phyloP scores from a whole-genome alignment of 2,113 vertebrate genomes.

The Gobius niger region DNA sequence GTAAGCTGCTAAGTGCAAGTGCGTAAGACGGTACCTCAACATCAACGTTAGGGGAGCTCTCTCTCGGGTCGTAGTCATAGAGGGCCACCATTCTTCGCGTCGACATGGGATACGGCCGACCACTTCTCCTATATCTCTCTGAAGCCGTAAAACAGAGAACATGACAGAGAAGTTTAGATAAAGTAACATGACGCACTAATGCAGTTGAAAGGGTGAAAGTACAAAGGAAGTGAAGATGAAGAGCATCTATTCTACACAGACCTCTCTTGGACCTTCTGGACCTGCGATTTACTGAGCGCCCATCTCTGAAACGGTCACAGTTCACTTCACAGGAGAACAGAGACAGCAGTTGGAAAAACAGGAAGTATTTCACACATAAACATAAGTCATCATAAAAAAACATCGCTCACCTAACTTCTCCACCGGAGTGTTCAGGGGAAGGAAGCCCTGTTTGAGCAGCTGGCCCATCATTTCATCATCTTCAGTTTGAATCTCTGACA shows the following conservation, averaged over 20 bases:
- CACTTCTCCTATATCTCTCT: conserved; percentile 86
- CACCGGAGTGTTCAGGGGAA: conserved; percentile 93
- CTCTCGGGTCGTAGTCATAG: conserved; percentile 93
- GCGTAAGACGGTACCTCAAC: conserved; percentile 83
- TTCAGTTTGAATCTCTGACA: conserved; percentile 95
- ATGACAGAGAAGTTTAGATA: neutral
- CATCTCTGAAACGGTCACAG: conserved; percentile 85
- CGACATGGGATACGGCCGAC: conserved; percentile 73
- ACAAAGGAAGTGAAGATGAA: conserved; percentile 22
- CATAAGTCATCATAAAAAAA: neutral
- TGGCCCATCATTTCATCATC: conserved; percentile 95
- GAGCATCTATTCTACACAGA: conserved; percentile 75
- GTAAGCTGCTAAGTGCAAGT: conserved; percentile 9
- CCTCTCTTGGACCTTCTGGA: conserved; percentile 86
- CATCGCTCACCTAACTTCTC: conserved; percentile 86
- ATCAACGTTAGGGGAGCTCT: conserved; percentile 96
- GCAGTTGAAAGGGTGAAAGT: conserved; percentile 14
- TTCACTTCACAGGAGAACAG: conserved; percentile 79
- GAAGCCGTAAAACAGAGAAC: conserved; percentile 4
- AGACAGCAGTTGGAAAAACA: conserved; percentile 59
- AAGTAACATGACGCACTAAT: conserved; percentile 2
- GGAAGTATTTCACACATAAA: conserved; percentile 1
- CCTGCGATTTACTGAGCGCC: conserved; percentile 84
- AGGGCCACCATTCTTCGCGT: conserved; percentile 93
- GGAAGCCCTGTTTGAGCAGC: conserved; percentile 94